These are phyloP conservation scores for Myiothlypis coronata DNA, from an alignment of 2,797 vertebrate genomes.

Conservation along the genomic window DNA sequence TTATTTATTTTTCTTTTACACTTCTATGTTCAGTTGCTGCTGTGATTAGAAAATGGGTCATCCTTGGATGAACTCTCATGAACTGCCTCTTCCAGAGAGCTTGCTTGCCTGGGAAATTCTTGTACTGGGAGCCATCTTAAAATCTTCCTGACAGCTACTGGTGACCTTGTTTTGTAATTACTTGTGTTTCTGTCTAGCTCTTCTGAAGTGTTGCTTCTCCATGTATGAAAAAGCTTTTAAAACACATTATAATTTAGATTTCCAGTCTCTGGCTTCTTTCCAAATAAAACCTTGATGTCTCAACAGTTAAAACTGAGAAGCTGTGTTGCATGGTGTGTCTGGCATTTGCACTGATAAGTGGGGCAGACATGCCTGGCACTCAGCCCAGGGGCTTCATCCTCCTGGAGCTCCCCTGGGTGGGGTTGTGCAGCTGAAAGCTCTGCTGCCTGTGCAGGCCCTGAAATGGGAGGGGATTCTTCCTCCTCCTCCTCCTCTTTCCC, in stretches of 20 bases:
- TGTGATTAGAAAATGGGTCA: conserved; percentile 45
- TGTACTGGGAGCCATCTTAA: conserved; percentile 26
- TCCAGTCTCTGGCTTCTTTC: conserved; percentile 34
- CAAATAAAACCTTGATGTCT: conserved; percentile 25
- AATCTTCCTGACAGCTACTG: conserved; percentile 39
- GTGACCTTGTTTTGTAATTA: conserved; percentile 32
- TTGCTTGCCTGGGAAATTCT: conserved; percentile 28
- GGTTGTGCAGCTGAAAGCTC: neutral
- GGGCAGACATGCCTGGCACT: conserved; percentile 38
- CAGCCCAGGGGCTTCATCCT: conserved; percentile 15
- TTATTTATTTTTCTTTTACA: conserved; percentile 6
- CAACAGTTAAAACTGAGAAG: conserved; percentile 13
- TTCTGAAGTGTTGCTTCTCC: neutral
- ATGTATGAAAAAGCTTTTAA: conserved; percentile 37
- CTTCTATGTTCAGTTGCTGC: conserved; percentile 2
- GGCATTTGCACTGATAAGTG: conserved; percentile 34
- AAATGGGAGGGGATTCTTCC: neutral
- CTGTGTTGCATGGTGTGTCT: conserved; percentile 1
- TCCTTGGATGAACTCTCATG: conserved; percentile 45
- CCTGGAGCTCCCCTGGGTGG: neutral
- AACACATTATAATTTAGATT: conserved; percentile 25
- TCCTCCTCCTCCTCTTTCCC: neutral
- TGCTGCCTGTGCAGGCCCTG: neutral
- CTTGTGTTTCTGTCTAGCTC: conserved; percentile 27
- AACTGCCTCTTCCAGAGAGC: conserved; percentile 25